Evolutionary conservation across 2,113 vertebrate genomes (phyloP).

Genomic region (Eulemur macaco): DNA sequence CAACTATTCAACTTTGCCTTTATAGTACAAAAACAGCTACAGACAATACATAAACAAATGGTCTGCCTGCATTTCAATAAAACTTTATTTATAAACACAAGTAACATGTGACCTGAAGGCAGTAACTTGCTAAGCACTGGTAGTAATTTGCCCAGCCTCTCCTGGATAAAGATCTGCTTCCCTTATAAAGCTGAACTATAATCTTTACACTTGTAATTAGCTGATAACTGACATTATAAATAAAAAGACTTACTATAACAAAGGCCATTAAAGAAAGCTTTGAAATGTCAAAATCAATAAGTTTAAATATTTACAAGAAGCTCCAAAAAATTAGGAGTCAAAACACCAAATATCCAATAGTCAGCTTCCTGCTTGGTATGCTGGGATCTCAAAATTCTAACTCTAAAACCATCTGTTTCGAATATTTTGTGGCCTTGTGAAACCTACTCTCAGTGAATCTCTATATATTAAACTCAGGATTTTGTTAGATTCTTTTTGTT

Average conservation of each 20-base stretch:
- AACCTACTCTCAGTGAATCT: fast-evolving
- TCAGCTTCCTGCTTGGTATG: not conserved
- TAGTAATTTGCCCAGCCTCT: not conserved
- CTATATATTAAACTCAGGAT: not conserved
- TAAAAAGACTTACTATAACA: not conserved
- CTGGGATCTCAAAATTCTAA: not conserved
- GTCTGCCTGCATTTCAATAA: not conserved
- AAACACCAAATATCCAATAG: not conserved
- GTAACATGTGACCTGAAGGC: not conserved
- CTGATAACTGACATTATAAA: not conserved
- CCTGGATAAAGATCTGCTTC: not conserved
- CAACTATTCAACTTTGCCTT: not conserved
- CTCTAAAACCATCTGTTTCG: not conserved
- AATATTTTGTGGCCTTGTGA: not conserved
- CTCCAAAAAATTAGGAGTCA: not conserved
- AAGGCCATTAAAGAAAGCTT: not conserved
- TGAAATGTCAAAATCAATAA: not conserved
- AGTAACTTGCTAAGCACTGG: not conserved
- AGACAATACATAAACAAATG: not conserved
- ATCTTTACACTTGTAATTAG: not conserved
- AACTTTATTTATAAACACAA: not conserved
- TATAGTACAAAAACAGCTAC: not conserved
- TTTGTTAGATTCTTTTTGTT: not conserved
- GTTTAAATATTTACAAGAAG: not conserved
- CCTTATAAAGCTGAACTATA: not conserved